These are phyloP conservation scores for Thymelicus acteon DNA, from an alignment of 2,888 invertebrate species.

Conservation along the genomic window DNA sequence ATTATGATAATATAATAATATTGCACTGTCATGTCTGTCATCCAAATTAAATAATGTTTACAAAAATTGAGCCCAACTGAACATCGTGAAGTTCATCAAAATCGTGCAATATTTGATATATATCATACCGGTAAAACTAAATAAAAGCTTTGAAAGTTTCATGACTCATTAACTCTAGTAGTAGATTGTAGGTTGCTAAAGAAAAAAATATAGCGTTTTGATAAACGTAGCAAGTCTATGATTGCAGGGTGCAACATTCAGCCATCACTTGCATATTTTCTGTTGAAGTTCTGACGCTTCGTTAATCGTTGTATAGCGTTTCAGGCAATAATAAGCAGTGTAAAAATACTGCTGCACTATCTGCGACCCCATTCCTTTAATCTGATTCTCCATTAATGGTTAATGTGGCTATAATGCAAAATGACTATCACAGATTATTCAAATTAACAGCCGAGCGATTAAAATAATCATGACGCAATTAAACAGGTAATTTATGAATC, in stretches of 20 bases:
- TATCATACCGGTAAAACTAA: no score
- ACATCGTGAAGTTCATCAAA: no score
- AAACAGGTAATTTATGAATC: not conserved
- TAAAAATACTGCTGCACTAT: constrained; percentile 27
- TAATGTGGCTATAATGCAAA: constrained; percentile 14
- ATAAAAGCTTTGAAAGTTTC: no score
- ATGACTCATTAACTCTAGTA: no score
- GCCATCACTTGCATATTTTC: constrained; percentile 20
- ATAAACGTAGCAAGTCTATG: constrained; percentile 1
- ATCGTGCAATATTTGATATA: no score
- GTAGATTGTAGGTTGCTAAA: no score
- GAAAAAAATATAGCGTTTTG: no score
- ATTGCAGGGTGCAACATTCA: not conserved
- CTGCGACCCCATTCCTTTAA: constrained; percentile 18
- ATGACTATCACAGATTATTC: not conserved
- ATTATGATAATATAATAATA: no score
- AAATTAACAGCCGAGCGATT: not conserved
- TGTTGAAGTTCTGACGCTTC: constrained; percentile 12
- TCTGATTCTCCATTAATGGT: constrained; percentile 8
- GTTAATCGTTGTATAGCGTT: constrained; percentile 29
- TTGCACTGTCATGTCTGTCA: no score
- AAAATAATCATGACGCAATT: not conserved
- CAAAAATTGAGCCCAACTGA: no score
- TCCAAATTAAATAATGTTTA: no score
- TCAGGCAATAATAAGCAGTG: constrained; percentile 20